Evolutionary conservation across 2,797 vertebrate genomes (phyloP), one percentile per base, ranked within the genome.

Genomic region (Xenopus petersii): DNA sequence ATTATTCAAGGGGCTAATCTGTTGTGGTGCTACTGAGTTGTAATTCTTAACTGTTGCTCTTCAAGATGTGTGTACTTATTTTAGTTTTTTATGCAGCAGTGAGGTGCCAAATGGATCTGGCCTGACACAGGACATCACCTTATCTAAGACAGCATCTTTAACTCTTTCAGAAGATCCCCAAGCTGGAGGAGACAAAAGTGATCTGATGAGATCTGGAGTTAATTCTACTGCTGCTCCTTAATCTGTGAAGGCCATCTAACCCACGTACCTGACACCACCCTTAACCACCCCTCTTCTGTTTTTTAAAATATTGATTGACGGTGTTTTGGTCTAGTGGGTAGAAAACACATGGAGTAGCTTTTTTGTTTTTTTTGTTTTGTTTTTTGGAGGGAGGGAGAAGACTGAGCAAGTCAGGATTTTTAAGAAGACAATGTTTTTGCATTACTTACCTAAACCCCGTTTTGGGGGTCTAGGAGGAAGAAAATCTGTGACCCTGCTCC

Each of bases 91-190:
- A 12, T 70, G 5, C 69, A 83, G 77, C 86, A 98, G 94, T 64
- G 95, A 98, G 82, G 93, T 97, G 85, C 94, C 96, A 0, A 98
- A 98, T 67, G 96, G 96, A 85, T 95, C 96, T 56, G 88, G 92
- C 81, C 84, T 92, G 84, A 87, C 92, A 69, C 95, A 94, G 81
- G 95, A 96, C 81, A 90, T 83, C 84, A 92, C 94, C 87, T 89
- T 99, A 70, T 91, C 93, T 56, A 98, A 97, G 85, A 90, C 95
- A 0, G 89, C 94, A 62, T 92, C 94, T 48, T 83, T 99, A 87
- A 94, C 83, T 86, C 88, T 98, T 70, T 91, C 95, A 58, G 93
- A 95, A 70, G 96, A 98, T 71, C 84, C 92, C 0, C 87, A 91
- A 76, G 85, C 81, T 77, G 89, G 87, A 82, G 92, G 91, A 59